Percentiles rank a stretch among this genome's conserved stretches.
phyloP scores from a whole-genome alignment of 2,113 vertebrate genomes.

The Petrocephalus zakoni region DNA sequence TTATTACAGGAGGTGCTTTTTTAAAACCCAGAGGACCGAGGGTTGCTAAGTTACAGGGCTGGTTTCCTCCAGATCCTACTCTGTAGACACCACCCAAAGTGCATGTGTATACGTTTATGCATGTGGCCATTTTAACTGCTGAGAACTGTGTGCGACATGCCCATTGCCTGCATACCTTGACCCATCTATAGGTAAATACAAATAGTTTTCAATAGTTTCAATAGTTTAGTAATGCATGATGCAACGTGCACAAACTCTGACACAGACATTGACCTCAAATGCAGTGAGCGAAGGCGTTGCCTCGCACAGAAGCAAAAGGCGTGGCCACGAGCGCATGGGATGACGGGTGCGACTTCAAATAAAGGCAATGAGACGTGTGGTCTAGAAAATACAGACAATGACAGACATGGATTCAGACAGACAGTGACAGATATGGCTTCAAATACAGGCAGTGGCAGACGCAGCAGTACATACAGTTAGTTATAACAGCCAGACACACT shows the following conservation, averaged over 20 bases:
- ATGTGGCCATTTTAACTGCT: background rate
- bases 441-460: background rate
- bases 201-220: background rate
- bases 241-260: background rate
- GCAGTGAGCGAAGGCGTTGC: background rate
- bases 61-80: slow-evolving; percentile 5
- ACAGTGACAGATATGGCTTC: background rate
- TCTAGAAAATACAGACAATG: background rate
- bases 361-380: background rate
- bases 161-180: background rate
- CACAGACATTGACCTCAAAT: background rate
- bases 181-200: background rate
- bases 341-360: background rate
- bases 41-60: slow-evolving; percentile 1
- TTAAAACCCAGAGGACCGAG: background rate
- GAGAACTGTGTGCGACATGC: background rate
- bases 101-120: background rate
- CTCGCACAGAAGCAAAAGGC: background rate
- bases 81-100: background rate
- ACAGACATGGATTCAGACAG: background rate
- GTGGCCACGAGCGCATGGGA: background rate
- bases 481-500: background rate
- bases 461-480: background rate
- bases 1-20: background rate
- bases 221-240: background rate